A percentile compares a stretch with the other conserved stretches of the same genome.
These are phyloP conservation scores for Poecilia velifera DNA, from an alignment of 2,797 vertebrate species.

Conservation along the genomic window DNA sequence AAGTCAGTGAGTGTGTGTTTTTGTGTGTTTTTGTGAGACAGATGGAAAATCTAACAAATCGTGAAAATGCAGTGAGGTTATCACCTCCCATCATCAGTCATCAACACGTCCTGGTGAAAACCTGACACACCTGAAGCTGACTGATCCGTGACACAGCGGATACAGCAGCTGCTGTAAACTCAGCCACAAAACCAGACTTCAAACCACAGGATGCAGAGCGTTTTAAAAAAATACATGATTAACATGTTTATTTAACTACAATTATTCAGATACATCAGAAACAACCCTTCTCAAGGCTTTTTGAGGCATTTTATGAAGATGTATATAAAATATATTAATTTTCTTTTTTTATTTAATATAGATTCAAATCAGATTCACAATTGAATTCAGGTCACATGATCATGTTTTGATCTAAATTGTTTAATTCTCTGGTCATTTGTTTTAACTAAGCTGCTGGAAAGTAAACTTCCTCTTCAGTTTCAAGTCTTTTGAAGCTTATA, in stretches of 20 bases:
- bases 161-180: background rate
- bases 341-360: too few species aligned
- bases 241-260: background rate
- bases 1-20: background rate
- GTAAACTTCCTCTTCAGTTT: too few species aligned
- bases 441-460: background rate
- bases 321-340: background rate
- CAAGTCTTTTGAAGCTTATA: background rate
- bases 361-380: too few species aligned
- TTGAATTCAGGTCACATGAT: too few species aligned
- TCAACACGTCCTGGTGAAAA: background rate
- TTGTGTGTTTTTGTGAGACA: background rate
- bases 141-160: background rate
- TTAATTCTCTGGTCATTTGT: background rate
- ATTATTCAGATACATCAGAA: background rate
- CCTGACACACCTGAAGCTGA: background rate
- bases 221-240: background rate
- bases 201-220: background rate
- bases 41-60: slow-evolving; percentile 1
- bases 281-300: background rate
- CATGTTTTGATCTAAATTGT: too few species aligned
- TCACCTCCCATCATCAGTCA: background rate
- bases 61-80: background rate
- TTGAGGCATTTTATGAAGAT: background rate
- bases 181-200: background rate